Conservation (phyloP, 1,140 invertebrate genomes). For the Drosophila malerkotliana region DNA sequence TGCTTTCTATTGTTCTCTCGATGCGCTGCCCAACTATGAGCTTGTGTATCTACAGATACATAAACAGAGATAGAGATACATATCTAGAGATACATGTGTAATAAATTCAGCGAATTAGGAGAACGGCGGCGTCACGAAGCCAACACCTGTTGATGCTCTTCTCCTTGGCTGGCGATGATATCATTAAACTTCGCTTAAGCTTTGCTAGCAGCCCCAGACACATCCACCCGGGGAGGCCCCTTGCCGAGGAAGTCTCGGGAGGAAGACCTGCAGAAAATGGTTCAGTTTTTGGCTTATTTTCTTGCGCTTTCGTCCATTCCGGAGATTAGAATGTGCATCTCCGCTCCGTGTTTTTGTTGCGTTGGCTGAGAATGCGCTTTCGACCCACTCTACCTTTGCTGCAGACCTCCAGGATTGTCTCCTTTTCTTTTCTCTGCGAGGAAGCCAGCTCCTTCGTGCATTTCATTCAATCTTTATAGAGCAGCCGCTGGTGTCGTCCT, state of each 20-base stretch:
- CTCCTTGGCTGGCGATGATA: slow-evolving; percentile 54
- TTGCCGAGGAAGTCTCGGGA: no score
- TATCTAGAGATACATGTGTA: no score
- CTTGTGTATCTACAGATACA: slow-evolving; percentile 40
- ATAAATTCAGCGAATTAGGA: slow-evolving; percentile 66
- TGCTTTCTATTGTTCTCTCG: not conserved
- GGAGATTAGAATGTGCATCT: not conserved
- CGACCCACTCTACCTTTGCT: slow-evolving; percentile 42
- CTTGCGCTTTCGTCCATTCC: slow-evolving; percentile 30
- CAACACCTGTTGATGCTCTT: slow-evolving; percentile 60
- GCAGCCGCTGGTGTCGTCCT: not conserved
- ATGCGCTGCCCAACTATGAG: slow-evolving; percentile 14
- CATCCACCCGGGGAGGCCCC: slow-evolving; percentile 6
- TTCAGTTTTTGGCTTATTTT: slow-evolving; percentile 64
- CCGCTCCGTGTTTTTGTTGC: slow-evolving; percentile 28
- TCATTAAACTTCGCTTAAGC: slow-evolving; percentile 79
- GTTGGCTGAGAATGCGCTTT: slow-evolving; percentile 77
- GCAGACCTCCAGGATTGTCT: slow-evolving; percentile 39
- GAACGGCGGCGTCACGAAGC: slow-evolving; percentile 22
- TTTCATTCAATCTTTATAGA: slow-evolving; percentile 58
- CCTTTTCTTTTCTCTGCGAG: slow-evolving; percentile 8
- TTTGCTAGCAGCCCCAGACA: slow-evolving; percentile 42
- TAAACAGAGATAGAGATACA: slow-evolving; percentile 1
- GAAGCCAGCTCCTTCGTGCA: slow-evolving; percentile 63
- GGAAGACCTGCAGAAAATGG: slow-evolving; percentile 42